A percentile compares a stretch with the other conserved stretches of the same genome.
Evolutionary conservation across 2,113 vertebrate genomes (phyloP).

Genomic region (Myrmophylax atrothorax): DNA sequence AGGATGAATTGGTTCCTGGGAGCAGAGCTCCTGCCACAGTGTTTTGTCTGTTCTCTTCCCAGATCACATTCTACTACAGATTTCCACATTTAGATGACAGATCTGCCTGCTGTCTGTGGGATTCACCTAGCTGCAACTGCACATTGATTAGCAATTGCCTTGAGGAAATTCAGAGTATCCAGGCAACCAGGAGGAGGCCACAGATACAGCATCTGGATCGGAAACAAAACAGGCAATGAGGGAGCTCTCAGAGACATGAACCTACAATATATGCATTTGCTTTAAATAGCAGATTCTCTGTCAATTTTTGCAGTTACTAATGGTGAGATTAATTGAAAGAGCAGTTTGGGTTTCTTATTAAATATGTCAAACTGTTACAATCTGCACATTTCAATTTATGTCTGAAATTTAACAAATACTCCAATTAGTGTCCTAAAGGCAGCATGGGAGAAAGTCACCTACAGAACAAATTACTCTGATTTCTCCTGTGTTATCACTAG

Average conservation of each 20-base stretch:
- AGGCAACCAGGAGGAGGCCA: constrained; percentile 54
- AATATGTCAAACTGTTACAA: not conserved
- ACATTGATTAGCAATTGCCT: constrained; percentile 72
- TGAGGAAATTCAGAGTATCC: constrained; percentile 69
- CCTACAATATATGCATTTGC: not conserved
- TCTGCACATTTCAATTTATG: not conserved
- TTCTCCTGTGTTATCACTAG: not conserved
- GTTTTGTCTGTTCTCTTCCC: constrained; percentile 50
- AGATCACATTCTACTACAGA: constrained; percentile 27
- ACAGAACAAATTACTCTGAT: not conserved
- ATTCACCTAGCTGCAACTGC: constrained; percentile 71
- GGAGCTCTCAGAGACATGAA: constrained; percentile 23
- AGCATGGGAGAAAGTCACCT: not conserved
- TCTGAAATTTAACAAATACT: not conserved
- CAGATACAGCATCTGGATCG: constrained; percentile 57
- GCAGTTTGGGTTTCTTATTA: not conserved
- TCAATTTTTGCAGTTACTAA: not conserved
- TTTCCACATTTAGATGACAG: constrained; percentile 50
- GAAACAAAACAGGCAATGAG: not conserved
- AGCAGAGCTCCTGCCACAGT: constrained; percentile 17
- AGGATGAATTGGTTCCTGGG: constrained; percentile 1
- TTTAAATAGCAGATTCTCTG: not conserved
- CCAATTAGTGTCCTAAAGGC: not conserved
- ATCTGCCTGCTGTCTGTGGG: constrained; percentile 64
- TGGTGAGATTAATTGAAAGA: not conserved